Evolutionary conservation across 2,888 invertebrate genomes (phyloP), one percentile per base, ranked within the genome.

Genomic region (Prosapia bicincta): DNA sequence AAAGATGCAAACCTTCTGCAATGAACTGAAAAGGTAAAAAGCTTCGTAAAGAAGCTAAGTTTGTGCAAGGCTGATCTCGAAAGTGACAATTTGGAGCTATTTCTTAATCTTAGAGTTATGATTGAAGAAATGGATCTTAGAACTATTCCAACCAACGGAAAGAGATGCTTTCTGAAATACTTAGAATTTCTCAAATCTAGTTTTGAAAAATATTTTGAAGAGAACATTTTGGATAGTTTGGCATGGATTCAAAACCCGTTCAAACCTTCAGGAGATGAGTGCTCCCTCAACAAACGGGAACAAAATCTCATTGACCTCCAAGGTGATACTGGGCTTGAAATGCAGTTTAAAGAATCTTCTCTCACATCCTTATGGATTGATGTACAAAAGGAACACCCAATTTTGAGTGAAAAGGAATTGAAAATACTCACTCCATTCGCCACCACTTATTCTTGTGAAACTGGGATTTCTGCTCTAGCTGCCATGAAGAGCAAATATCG

Each of bases 111-210:
- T 72, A 66, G 26, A 66, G 13, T 26, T 66, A 65, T 65, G 24
- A 3, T 28, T 65, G 72, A 72, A 72, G 28, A 72, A 28, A 66
- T 66, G 26, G 72, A n/a, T n/a, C 65, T 66, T 32, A 32, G 32
- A 72, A 72, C 65, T 28, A 66, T 72, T 72, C 72, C 72, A 72
- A 66, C 66, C 66, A 72, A 43, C 26, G 66, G 7, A 72, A 72
- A 72, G 20, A 72, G 26, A 72, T 26, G 38, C 71, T 43, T 71
- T 71, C 25, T 66, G 66, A 25, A 72, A 66, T 66, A 72, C 3
- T 66, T 72, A 26, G n/a, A n/a, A n/a, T n/a, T n/a, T n/a, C n/a
- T n/a, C n/a, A n/a, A n/a, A n/a, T n/a, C n/a, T n/a, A n/a, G 65
- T 26, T 28, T 66, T 70, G 20, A 66, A 66, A 66, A 66, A 66